A percentile compares a stretch with the other conserved stretches of the same genome.
phyloP scores from a whole-genome alignment of 2,888 invertebrate species.

The Operophtera brumata region DNA sequence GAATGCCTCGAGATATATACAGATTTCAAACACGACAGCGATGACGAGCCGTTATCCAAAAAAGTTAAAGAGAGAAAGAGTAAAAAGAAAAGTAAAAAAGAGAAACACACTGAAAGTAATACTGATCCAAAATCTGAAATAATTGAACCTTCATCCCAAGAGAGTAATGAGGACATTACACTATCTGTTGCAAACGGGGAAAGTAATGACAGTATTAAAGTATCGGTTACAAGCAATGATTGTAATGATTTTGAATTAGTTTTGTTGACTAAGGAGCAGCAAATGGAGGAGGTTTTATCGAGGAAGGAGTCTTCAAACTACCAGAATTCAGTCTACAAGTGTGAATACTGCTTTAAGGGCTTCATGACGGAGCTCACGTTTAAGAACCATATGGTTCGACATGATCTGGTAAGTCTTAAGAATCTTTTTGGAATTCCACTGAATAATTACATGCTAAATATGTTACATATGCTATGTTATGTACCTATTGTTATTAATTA shows the following conservation, averaged over 20 bases:
- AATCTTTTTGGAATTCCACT: no score
- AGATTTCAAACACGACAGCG: conserved; percentile 17
- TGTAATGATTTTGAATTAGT: conserved; percentile 36
- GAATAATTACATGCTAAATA: no score
- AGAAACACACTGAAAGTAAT: neutral
- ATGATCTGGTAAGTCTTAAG: conserved; percentile 61
- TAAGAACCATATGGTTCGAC: conserved; percentile 62
- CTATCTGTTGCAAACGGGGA: neutral
- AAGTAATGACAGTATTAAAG: neutral
- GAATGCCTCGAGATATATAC: neutral
- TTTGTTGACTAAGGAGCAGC: conserved; percentile 52
- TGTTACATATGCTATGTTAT: neutral
- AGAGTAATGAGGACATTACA: no score
- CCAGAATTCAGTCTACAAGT: conserved; percentile 57
- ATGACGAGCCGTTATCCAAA: conserved; percentile 27
- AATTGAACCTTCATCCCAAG: neutral
- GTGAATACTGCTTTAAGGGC: conserved; percentile 62
- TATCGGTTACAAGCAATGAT: neutral
- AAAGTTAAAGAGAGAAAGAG: conserved; percentile 15
- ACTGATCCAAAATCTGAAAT: neutral
- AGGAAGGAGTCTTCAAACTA: conserved; percentile 56
- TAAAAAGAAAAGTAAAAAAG: conserved; percentile 25
- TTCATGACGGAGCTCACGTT: conserved; percentile 57
- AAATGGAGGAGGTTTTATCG: conserved; percentile 49
- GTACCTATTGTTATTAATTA: no score